Evolutionary conservation across 2,888 invertebrate genomes (phyloP), one percentile per base, ranked within the genome.

Genomic region (Orthosia gothica): DNA sequence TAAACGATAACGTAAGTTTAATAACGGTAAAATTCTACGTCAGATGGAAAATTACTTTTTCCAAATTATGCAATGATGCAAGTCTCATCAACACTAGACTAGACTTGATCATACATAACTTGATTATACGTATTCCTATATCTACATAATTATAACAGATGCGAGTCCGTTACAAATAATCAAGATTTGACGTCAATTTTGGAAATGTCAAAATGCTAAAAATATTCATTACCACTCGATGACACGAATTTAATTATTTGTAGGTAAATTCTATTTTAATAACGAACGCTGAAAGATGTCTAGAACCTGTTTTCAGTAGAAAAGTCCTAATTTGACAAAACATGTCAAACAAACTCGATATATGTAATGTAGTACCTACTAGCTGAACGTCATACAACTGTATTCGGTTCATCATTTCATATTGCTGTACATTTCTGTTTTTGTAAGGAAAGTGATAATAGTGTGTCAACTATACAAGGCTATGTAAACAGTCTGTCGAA

Each of bases 381-480:
- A 40, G 40, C 40, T 40, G 40, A 57, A 67, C 59, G 55, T 70
- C 66, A 74, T 16, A 52, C 45, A 69, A 59, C 66, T 64, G 64
- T 84, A 70, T 62, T 55, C 18, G 45, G 57, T 45, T 59, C 52
- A 63, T 23, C 1, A 71, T 45, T 58, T 57, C 32, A 55, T n/a
- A 59, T 74, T 71, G 40, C 79, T 65, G 75, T 83, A 83, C 86
- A 87, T 84, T 81, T 79, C 83, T 72, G 81, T 26, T 77, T 84
- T 71, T n/a, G 70, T 55, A 72, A 70, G 70, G 66, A 80, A 79
- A 83, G 74, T 63, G 67, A 64, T 76, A 85, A 81, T 64, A 20
- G 52, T 3, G 26, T 65, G 32, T 50, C 18, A 68, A 67, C 70
- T 69, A 26, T 73, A 74, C 23, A 73, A 79, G 84, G 72, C 74